Evolutionary conservation across 2,113 vertebrate species (phyloP).

Genomic region (Cephalopterus ornatus): DNA sequence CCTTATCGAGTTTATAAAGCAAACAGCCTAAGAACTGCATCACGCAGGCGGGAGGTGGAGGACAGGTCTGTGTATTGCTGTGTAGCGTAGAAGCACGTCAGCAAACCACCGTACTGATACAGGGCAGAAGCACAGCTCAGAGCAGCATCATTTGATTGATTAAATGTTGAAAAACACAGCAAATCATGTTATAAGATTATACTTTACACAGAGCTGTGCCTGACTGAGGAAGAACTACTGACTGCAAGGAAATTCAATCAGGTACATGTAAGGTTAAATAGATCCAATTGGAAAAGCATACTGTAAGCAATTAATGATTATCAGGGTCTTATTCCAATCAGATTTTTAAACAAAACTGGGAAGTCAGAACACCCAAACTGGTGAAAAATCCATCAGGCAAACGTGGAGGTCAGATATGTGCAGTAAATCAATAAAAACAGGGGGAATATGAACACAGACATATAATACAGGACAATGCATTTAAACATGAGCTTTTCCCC

Average conservation of each 20-base stretch:
- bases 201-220: background rate
- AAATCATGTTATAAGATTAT: background rate
- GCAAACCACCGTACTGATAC: background rate
- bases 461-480: slow-evolving; percentile 56
- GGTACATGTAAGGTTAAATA: background rate
- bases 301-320: background rate
- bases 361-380: background rate
- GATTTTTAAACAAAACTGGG: background rate
- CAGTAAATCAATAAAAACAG: slow-evolving; percentile 33
- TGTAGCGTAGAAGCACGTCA: background rate
- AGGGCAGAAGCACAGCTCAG: background rate
- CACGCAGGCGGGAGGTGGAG: background rate
- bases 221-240: background rate
- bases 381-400: background rate
- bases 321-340: background rate
- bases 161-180: background rate
- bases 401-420: slow-evolving; percentile 22
- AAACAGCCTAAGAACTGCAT: background rate
- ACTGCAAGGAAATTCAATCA: background rate
- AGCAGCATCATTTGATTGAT: background rate
- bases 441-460: slow-evolving; percentile 43
- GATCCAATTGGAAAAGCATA: background rate
- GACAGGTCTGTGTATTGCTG: accelerated
- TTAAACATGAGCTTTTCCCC: slow-evolving; percentile 28
- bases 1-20: background rate